Evolutionary conservation across 2,797 vertebrate genomes (phyloP).

Genomic region (Spinus pinus): DNA sequence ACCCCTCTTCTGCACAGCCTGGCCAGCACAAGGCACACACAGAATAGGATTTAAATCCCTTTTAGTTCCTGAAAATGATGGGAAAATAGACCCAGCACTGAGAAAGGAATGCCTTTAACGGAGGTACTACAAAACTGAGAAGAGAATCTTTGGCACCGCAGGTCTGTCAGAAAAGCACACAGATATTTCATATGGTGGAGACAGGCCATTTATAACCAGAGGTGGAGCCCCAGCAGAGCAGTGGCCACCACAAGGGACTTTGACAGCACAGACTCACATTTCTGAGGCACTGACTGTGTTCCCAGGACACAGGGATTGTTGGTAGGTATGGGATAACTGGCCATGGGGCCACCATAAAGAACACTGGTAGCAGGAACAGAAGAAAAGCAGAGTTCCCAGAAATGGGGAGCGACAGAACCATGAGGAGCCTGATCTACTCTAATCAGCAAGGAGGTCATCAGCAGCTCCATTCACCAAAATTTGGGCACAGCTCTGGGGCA

Average conservation of each 20-base stretch:
- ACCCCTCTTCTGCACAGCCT: neutral
- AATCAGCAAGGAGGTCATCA: rapidly evolving
- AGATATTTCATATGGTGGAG: neutral
- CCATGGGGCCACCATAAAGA: neutral
- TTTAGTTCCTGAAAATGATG: neutral
- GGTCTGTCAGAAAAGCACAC: neutral
- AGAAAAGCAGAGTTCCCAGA: neutral
- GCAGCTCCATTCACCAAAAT: neutral
- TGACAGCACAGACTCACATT: neutral
- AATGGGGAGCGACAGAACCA: neutral
- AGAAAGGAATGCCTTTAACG: neutral
- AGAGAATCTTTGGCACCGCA: neutral
- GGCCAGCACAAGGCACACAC: neutral
- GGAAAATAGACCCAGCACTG: neutral
- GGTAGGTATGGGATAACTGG: neutral
- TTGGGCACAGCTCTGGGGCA: neutral
- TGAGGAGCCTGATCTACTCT: neutral
- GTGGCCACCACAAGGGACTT: neutral
- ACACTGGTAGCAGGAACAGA: neutral
- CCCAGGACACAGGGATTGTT: neutral
- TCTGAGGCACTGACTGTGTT: neutral
- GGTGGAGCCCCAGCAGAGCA: neutral
- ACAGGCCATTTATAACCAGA: neutral
- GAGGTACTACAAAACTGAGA: neutral
- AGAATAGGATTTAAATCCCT: neutral